These are phyloP conservation scores for Pharmacophagus antenor DNA, from an alignment of 2,888 invertebrate species.

Conservation along the genomic window DNA sequence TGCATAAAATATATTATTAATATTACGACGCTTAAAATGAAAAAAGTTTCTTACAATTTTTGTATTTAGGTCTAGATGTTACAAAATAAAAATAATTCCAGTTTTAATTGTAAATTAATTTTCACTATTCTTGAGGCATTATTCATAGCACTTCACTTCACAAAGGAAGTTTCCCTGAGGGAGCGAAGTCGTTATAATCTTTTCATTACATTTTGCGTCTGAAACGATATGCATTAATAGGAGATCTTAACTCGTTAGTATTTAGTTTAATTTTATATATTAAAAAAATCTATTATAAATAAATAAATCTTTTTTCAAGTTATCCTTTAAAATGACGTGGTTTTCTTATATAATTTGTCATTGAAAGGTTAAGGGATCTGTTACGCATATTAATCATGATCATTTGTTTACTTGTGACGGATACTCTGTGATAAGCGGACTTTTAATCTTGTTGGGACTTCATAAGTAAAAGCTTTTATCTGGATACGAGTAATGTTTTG, in stretches of 20 bases:
- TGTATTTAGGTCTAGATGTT: neutral
- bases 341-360: too few species aligned
- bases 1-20: too few species aligned
- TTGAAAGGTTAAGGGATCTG: too few species aligned
- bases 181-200: neutral
- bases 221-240: constrained; percentile 5
- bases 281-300: neutral
- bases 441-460: too few species aligned
- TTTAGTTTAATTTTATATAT: neutral
- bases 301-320: neutral
- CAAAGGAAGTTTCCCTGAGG: constrained; percentile 7
- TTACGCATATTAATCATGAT: too few species aligned
- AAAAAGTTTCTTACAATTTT: neutral
- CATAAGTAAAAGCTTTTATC: too few species aligned
- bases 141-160: constrained; percentile 8
- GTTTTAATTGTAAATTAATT: constrained; percentile 15
- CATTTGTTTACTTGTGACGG: too few species aligned
- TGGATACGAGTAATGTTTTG: too few species aligned
- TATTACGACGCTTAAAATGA: too few species aligned
- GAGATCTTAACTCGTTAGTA: neutral
- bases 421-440: too few species aligned
- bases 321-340: too few species aligned
- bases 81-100: neutral
- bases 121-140: constrained; percentile 6
- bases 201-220: constrained; percentile 13